Conservation (phyloP, 2,888 invertebrate species). For the Autographa pulchrina region DNA sequence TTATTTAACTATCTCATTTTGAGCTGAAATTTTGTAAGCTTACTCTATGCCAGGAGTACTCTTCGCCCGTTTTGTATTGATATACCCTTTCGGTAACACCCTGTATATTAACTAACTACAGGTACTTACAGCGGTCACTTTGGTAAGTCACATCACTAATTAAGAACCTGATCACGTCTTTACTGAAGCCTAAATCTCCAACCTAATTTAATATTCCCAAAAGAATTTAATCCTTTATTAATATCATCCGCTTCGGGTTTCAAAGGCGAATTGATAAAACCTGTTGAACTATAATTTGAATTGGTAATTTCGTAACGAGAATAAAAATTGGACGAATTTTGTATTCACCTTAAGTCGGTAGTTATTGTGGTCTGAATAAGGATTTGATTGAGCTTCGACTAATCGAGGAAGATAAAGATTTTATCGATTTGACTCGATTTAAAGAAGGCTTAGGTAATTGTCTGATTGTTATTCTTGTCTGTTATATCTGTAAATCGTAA, state of each 20-base stretch:
- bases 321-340: constrained; percentile 24
- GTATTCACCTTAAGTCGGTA: constrained; percentile 19
- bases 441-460: background rate
- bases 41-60: too few species aligned
- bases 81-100: too few species aligned
- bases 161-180: background rate
- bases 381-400: constrained; percentile 17
- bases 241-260: constrained; percentile 15
- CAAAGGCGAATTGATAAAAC: constrained; percentile 35
- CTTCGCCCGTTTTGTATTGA: too few species aligned
- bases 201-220: constrained; percentile 18
- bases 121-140: too few species aligned
- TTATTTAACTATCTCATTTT: too few species aligned
- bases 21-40: too few species aligned
- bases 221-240: constrained; percentile 45
- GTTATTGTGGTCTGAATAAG: constrained; percentile 13
- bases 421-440: constrained; percentile 3
- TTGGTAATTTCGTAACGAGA: constrained; percentile 36
- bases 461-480: background rate
- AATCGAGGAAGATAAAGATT: constrained; percentile 8
- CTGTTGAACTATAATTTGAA: constrained; percentile 50
- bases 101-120: too few species aligned
- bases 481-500: background rate
- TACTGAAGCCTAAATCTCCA: background rate
- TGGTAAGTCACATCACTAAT: background rate